A percentile compares a stretch with the other conserved stretches of the same genome.
Evolutionary conservation across 2,888 invertebrate species (phyloP).

Genomic region (Heliconius ethilla): DNA sequence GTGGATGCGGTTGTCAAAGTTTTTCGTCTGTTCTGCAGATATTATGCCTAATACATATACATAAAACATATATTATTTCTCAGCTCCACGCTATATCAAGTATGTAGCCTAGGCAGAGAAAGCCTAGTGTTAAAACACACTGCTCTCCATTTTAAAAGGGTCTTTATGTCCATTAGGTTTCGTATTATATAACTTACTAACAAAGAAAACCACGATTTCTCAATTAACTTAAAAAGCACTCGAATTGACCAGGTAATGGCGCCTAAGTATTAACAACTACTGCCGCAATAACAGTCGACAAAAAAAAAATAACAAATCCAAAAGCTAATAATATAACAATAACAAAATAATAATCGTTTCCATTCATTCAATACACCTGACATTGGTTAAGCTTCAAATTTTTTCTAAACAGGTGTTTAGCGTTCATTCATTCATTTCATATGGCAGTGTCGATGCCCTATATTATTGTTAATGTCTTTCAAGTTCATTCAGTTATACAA

Average conservation of each 20-base stretch:
- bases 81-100: too few relatives aligned
- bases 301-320: constrained; percentile 29
- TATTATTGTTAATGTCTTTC: constrained; percentile 73
- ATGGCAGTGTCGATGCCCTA: constrained; percentile 75
- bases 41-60: too few relatives aligned
- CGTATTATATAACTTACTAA: too few relatives aligned
- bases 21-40: background rate
- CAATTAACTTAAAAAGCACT: background rate
- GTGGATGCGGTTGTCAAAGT: constrained; percentile 32
- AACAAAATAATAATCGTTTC: constrained; percentile 50
- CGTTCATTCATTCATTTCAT: constrained; percentile 62
- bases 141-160: too few relatives aligned
- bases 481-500: constrained; percentile 79
- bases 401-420: constrained; percentile 74
- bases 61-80: too few relatives aligned
- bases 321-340: constrained; percentile 48
- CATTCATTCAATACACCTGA: constrained; percentile 66
- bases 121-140: too few relatives aligned
- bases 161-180: background rate
- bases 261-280: background rate
- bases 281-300: background rate
- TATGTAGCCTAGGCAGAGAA: too few relatives aligned
- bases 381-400: constrained; percentile 56
- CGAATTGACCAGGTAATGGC: background rate
- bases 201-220: background rate